Evolutionary conservation across 2,797 vertebrate species (phyloP).

Genomic region (Paramormyrops hopkinsi): DNA sequence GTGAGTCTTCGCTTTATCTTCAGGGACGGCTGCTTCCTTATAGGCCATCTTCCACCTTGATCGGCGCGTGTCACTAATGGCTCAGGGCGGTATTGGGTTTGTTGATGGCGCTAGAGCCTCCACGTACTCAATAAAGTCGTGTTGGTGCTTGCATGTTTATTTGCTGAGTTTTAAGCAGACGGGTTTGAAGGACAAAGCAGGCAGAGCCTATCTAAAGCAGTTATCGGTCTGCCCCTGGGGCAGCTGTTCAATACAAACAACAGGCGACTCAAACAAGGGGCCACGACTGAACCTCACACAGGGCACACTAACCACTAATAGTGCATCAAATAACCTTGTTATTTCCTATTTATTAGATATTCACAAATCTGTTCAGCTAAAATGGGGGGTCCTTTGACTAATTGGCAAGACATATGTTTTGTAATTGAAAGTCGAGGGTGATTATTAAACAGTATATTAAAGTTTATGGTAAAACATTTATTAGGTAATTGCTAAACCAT

Average conservation of each 20-base stretch:
- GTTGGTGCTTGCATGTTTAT: neutral
- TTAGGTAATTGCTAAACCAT: slow-evolving; percentile 10
- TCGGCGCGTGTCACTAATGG: neutral
- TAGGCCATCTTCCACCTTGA: neutral
- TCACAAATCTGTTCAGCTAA: neutral
- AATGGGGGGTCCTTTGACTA: neutral
- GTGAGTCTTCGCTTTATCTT: neutral
- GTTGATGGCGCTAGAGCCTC: neutral
- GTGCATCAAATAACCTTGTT: neutral
- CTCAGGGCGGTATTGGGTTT: neutral
- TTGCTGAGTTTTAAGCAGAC: slow-evolving; percentile 8
- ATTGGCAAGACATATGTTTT: neutral
- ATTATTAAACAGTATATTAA: slow-evolving; percentile 11
- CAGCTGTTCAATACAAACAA: slow-evolving; percentile 19
- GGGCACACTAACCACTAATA: neutral
- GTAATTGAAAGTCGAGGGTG: neutral
- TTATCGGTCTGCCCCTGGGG: slow-evolving; percentile 6
- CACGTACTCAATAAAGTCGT: neutral
- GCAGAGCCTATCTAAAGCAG: slow-evolving; percentile 16
- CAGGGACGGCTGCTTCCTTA: neutral
- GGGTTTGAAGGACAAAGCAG: slow-evolving; percentile 25
- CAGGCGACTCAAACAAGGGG: slow-evolving; percentile 16
- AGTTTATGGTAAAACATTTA: neutral
- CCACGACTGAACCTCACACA: neutral
- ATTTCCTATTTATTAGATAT: neutral